phyloP scores from a whole-genome alignment of 2,888 invertebrate genomes.

The Odontocerum albicorne region DNA sequence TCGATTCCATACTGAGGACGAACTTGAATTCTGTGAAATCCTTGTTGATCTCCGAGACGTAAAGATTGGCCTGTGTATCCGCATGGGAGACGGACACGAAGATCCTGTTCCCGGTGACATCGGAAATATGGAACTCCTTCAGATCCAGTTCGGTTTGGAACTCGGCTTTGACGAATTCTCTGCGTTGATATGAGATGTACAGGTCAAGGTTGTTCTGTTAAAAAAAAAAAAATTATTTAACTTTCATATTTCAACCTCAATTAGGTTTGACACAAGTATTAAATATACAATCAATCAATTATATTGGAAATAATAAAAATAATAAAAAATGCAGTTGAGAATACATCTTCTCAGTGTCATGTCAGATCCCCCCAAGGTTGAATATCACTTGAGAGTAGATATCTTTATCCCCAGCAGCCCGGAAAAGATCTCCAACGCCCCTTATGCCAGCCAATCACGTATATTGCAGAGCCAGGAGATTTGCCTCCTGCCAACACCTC shows the following conservation, averaged over 20 bases:
- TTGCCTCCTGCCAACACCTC: too few relatives aligned
- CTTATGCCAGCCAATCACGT: too few relatives aligned
- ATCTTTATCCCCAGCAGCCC: too few relatives aligned
- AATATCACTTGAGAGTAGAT: too few relatives aligned
- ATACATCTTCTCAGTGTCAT: too few relatives aligned
- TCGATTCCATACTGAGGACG: conserved; percentile 74
- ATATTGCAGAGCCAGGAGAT: too few relatives aligned
- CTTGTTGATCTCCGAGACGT: conserved; percentile 73
- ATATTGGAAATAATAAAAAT: too few relatives aligned
- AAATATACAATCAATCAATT: too few relatives aligned
- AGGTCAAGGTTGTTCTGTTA: conserved; percentile 60
- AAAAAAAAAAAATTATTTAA: conserved; percentile 26
- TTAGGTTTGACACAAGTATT: too few relatives aligned
- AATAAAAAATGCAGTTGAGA: too few relatives aligned
- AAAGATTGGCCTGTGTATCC: conserved; percentile 72
- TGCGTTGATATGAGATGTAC: conserved; percentile 75
- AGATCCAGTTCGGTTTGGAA: conserved; percentile 71
- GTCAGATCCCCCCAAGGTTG: too few relatives aligned
- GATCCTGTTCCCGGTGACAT: conserved; percentile 77
- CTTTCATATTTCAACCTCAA: neutral
- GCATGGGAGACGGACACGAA: conserved; percentile 83
- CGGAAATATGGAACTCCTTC: conserved; percentile 77
- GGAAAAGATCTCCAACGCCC: too few relatives aligned
- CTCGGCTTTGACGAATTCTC: conserved; percentile 69
- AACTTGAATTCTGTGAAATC: conserved; percentile 69